Percentiles rank a stretch among this genome's conserved stretches.
phyloP scores from a whole-genome alignment of 2,888 invertebrate species.

The Apamea epomidion region DNA sequence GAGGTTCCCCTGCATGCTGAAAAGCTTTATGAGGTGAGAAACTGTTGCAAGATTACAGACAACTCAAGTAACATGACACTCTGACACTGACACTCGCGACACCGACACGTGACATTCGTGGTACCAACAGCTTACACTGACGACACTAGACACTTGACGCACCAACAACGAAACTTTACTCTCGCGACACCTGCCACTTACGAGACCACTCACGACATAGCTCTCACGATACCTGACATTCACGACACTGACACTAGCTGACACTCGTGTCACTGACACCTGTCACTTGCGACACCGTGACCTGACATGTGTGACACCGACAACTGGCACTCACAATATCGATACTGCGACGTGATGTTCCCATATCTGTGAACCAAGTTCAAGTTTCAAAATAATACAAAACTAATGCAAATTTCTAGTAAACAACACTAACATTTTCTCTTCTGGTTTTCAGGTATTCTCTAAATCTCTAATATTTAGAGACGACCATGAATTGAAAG shows the following conservation, averaged over 20 bases:
- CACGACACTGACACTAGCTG: not conserved
- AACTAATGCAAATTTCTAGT: not conserved
- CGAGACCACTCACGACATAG: not conserved
- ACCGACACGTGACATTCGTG: not conserved
- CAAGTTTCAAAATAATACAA: not conserved
- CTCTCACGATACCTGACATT: not conserved
- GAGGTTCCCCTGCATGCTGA: conserved; percentile 87
- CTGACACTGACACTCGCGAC: too few species aligned
- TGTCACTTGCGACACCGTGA: not conserved
- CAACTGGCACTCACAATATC: not conserved
- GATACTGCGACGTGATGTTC: not conserved
- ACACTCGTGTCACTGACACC: not conserved
- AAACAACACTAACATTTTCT: not conserved
- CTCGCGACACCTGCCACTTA: not conserved
- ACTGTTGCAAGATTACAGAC: not conserved
- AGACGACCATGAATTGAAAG: conserved; percentile 85
- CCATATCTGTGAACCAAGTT: not conserved
- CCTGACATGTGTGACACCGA: not conserved
- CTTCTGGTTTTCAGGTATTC: conserved; percentile 83
- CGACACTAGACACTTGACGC: not conserved
- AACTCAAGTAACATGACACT: not conserved
- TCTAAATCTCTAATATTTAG: conserved; percentile 89
- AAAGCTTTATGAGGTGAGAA: conserved; percentile 85
- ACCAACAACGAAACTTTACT: not conserved
- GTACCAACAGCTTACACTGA: not conserved